These are phyloP conservation scores for Latrodectus elegans DNA, from an alignment of 2,888 invertebrate genomes.

Conservation along the genomic window DNA sequence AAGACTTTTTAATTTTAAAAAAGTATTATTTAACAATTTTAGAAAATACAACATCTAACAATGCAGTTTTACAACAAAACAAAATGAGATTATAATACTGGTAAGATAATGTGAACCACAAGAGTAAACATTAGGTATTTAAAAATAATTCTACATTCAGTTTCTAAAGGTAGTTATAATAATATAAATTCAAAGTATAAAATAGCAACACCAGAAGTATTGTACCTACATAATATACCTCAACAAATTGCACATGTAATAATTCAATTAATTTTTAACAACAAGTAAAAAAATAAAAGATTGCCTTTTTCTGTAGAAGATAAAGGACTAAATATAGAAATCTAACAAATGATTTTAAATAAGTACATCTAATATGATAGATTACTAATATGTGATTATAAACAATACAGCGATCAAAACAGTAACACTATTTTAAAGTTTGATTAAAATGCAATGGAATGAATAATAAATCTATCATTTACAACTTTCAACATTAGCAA, in stretches of 20 bases:
- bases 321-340: too few relatives aligned
- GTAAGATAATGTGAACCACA: conserved; percentile 20
- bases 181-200: neutral
- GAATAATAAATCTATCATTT: neutral
- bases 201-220: neutral
- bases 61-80: conserved; percentile 37
- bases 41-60: conserved; percentile 50
- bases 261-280: too few relatives aligned
- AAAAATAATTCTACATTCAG: neutral
- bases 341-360: too few relatives aligned
- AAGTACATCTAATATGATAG: too few relatives aligned
- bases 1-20: conserved; percentile 8
- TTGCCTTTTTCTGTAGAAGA: too few relatives aligned
- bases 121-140: conserved; percentile 2
- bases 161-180: neutral
- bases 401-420: too few relatives aligned
- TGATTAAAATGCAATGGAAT: neutral
- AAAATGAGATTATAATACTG: conserved; percentile 48
- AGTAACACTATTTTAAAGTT: too few relatives aligned
- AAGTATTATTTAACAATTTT: conserved; percentile 40
- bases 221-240: neutral
- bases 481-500: neutral
- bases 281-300: too few relatives aligned
- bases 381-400: too few relatives aligned
- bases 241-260: neutral